These are phyloP conservation scores for Ellobius talpinus DNA, from an alignment of 2,113 vertebrate species.

Conservation along the genomic window DNA sequence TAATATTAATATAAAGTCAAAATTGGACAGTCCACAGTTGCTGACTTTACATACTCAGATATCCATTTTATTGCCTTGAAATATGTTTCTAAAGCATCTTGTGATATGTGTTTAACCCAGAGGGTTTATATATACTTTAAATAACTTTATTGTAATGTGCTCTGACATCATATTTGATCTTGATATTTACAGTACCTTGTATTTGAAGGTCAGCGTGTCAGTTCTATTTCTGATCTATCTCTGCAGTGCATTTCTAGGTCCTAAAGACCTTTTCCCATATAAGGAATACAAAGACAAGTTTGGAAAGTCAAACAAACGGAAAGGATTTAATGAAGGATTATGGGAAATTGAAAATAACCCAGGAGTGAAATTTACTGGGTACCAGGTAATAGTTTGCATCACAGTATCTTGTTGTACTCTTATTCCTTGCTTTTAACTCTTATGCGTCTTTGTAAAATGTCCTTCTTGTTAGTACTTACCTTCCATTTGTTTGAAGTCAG, in stretches of 20 bases:
- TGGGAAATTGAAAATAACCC: slow-evolving; percentile 99
- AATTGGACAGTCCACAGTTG: background rate
- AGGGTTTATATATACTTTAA: background rate
- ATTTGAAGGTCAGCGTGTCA: slow-evolving; percentile 46
- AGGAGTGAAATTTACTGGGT: slow-evolving; percentile 98
- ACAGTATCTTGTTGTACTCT: slow-evolving; percentile 56
- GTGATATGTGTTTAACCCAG: background rate
- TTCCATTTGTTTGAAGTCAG: background rate
- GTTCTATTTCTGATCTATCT: slow-evolving; percentile 63
- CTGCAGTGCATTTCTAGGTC: slow-evolving; percentile 95
- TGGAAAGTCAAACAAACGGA: slow-evolving; percentile 98
- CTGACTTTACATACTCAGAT: background rate
- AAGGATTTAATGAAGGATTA: slow-evolving; percentile 99
- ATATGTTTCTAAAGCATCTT: slow-evolving; percentile 19
- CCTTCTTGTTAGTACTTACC: background rate
- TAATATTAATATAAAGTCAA: background rate
- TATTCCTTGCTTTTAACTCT: slow-evolving; percentile 40
- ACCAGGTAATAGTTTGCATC: slow-evolving; percentile 90
- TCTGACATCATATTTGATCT: background rate
- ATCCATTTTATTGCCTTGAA: background rate
- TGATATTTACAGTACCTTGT: slow-evolving; percentile 39
- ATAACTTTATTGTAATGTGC: slow-evolving; percentile 32
- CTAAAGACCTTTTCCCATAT: slow-evolving; percentile 98
- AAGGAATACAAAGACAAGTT: slow-evolving; percentile 99
- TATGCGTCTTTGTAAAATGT: background rate